Evolutionary conservation across 2,797 vertebrate genomes (phyloP).

Genomic region (Sebastes diploproa): DNA sequence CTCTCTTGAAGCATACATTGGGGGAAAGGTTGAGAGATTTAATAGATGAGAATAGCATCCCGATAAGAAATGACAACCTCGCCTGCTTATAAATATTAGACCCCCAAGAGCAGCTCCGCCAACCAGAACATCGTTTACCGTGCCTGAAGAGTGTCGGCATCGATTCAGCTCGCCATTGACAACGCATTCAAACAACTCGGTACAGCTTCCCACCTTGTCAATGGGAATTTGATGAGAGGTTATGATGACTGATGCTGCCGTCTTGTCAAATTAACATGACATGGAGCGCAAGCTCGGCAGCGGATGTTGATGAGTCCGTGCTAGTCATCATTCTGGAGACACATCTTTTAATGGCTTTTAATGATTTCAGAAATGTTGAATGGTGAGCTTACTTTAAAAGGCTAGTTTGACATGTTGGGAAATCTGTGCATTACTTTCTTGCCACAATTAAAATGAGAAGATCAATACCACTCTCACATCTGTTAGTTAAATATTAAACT

Average conservation of each 20-base stretch:
- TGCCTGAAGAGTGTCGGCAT: conserved; percentile 33
- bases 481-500: neutral
- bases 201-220: conserved; percentile 52
- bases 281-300: neutral
- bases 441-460: neutral
- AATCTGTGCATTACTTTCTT: neutral
- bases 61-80: conserved; percentile 30
- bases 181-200: conserved; percentile 12
- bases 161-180: conserved; percentile 44
- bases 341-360: neutral
- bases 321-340: neutral
- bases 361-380: neutral
- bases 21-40: conserved; percentile 8
- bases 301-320: conserved; percentile 16
- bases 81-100: conserved; percentile 35
- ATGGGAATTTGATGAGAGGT: conserved; percentile 43
- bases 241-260: conserved; percentile 57
- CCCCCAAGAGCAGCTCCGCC: conserved; percentile 42
- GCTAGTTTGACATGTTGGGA: neutral
- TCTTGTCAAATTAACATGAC: conserved; percentile 58
- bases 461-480: neutral
- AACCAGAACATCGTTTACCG: conserved; percentile 33
- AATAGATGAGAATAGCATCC: conserved; percentile 29
- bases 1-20: neutral
- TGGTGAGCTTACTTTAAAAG: neutral